Evolutionary conservation across 2,888 invertebrate genomes (phyloP).

Genomic region (Andrena praecox): DNA sequence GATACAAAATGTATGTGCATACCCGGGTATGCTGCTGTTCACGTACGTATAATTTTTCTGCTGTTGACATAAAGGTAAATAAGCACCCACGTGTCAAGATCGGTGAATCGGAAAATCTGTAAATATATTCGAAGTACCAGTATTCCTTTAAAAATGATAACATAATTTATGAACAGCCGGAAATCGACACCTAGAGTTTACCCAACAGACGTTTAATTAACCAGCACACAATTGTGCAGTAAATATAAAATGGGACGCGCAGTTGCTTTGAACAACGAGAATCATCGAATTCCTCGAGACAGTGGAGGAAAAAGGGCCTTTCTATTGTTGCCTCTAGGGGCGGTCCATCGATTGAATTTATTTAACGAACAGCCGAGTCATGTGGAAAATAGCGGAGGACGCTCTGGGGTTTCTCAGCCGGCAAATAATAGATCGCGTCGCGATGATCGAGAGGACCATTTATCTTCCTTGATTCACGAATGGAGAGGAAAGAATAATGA

Average conservation of each 20-base stretch:
- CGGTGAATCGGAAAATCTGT: neutral
- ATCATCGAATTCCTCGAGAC: conserved; percentile 14
- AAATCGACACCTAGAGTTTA: neutral
- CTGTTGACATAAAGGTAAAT: neutral
- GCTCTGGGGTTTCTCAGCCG: conserved; percentile 31
- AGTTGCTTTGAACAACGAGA: neutral
- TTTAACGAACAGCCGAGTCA: conserved; percentile 50
- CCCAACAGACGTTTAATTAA: neutral
- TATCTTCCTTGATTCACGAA: conserved; percentile 59
- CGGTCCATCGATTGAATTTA: conserved; percentile 47
- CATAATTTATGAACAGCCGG: no score
- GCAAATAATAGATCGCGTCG: conserved; percentile 57
- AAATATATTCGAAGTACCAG: neutral
- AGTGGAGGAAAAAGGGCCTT: neutral
- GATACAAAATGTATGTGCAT: no score
- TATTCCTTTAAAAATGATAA: no score
- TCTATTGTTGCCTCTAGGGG: neutral
- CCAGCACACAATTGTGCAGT: neutral
- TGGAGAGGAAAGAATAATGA: conserved; percentile 61
- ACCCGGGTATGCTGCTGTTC: no score
- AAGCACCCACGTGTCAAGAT: neutral
- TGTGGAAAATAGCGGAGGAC: conserved; percentile 28
- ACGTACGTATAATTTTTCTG: no score
- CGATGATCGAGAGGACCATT: conserved; percentile 65
- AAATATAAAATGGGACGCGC: neutral